Base-by-base conservation (phyloP, 37 sponge, comb jelly and placozoan species). In the Oopsacas minuta region DNA sequence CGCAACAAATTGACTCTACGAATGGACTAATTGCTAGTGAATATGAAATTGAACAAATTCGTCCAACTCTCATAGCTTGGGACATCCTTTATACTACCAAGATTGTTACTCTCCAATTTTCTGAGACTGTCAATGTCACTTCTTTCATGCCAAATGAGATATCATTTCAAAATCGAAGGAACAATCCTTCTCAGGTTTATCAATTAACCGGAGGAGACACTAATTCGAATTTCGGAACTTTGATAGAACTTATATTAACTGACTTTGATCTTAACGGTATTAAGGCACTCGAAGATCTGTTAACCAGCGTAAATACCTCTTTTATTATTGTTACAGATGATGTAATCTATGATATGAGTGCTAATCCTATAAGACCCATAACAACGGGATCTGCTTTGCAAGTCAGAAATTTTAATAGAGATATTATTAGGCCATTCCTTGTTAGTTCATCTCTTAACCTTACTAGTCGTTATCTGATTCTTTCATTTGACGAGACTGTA, bases 401-500 rank as follows among this genome's bases (percentile, higher is more conserved):
- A 37, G 88, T 88, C 37, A 49, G 37, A 0, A 82, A 23, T 37
- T 92, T 89, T 37, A 83, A 42, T 38, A 81, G 39, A 37, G 96
- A 95, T 86, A 87, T 69, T 0, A 91, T 90, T 15, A 52, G 82
- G 23, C 96, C 96, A n/a, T 38, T 86, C 1, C 82, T 92, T 22
- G 37, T 89, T 0, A 49, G 53, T 0, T 91, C 92, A 39, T 39
- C 82, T 10, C 87, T 95, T 37, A 90, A 95, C 36, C 86, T 95
- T n/a, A 92, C 91, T 23, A 53, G 46, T 12, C 85, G 90, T 39
- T 86, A 87, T 25, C 81, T 95, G 25, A 23, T 49, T 8, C 84
- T 95, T 22, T 90, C 90, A 15, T 95, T 95, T 86, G 92, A 93
- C 82, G 96, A 95, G 75, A 95, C 96, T 28, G 61, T 95, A 3